A percentile compares a stretch with the other conserved stretches of the same genome.
Conservation (phyloP, 2,797 vertebrate species). For the Xyrichtys novacula region DNA sequence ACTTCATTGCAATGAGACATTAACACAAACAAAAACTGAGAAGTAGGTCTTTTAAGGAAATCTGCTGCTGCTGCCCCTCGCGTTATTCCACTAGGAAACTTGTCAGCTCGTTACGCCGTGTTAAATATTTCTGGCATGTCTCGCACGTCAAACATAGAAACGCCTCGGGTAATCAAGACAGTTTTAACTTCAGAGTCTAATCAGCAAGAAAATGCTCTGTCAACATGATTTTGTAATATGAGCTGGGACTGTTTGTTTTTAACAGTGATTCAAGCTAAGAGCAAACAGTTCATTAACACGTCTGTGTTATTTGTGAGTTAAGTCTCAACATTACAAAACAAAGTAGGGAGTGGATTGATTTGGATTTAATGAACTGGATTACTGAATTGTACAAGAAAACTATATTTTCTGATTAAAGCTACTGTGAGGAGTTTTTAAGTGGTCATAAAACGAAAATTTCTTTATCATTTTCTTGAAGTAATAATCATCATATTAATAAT, state of each 20-base stretch:
- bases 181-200: conserved; percentile 37
- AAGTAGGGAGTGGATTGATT: too few species aligned
- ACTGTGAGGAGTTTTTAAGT: too few species aligned
- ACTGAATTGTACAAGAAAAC: too few species aligned
- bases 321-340: too few species aligned
- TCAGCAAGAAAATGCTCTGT: conserved; percentile 36
- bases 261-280: not conserved
- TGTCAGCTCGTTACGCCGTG: conserved; percentile 31
- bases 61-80: conserved; percentile 2
- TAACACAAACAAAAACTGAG: not conserved
- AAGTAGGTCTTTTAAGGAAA: not conserved
- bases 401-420: too few species aligned
- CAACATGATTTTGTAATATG: conserved; percentile 30
- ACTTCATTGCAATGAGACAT: conserved; percentile 10
- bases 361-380: too few species aligned
- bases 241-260: conserved; percentile 14
- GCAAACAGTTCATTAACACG: not conserved
- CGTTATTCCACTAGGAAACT: conserved; percentile 4
- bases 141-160: conserved; percentile 25
- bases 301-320: too few species aligned
- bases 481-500: too few species aligned
- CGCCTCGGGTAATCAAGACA: conserved; percentile 33
- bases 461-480: too few species aligned
- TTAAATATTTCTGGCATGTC: conserved; percentile 47
- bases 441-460: too few species aligned